Evolutionary conservation across 1,140 invertebrate species (phyloP).

Genomic region (Drosophila virilis): DNA sequence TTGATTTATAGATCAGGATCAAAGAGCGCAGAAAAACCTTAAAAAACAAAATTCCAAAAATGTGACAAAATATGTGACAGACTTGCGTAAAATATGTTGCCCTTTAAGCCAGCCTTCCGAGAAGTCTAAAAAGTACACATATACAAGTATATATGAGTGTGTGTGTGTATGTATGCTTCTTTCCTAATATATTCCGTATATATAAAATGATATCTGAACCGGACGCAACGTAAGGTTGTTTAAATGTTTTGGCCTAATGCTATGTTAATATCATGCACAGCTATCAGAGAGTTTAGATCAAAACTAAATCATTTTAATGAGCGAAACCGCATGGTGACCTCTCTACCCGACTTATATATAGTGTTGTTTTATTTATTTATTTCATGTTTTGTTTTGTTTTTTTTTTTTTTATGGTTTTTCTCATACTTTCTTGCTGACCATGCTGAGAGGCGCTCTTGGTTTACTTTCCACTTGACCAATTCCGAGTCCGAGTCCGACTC

Average conservation of each 20-base stretch:
- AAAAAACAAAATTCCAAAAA: constrained; percentile 39
- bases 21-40: constrained; percentile 22
- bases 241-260: constrained; percentile 26
- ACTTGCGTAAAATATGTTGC: constrained; percentile 37
- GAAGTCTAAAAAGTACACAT: neutral
- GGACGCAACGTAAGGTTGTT: constrained; percentile 15
- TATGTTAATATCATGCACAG: constrained; percentile 61
- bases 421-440: constrained; percentile 45
- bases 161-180: neutral
- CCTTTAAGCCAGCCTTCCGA: constrained; percentile 1
- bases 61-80: constrained; percentile 57
- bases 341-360: constrained; percentile 40
- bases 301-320: constrained; percentile 76
- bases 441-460: constrained; percentile 56
- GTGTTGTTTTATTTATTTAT: constrained; percentile 12
- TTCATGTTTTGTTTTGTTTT: neutral
- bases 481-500: constrained; percentile 55
- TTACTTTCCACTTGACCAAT: constrained; percentile 83
- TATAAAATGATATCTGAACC: constrained; percentile 7
- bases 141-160: neutral
- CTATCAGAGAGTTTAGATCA: constrained; percentile 70
- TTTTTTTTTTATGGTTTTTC: constrained; percentile 23
- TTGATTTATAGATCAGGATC: constrained; percentile 42
- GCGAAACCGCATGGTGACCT: constrained; percentile 57
- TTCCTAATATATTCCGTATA: constrained; percentile 19